phyloP scores from a whole-genome alignment of 2,797 vertebrate genomes.

The Scolopax bukidnonensis region DNA sequence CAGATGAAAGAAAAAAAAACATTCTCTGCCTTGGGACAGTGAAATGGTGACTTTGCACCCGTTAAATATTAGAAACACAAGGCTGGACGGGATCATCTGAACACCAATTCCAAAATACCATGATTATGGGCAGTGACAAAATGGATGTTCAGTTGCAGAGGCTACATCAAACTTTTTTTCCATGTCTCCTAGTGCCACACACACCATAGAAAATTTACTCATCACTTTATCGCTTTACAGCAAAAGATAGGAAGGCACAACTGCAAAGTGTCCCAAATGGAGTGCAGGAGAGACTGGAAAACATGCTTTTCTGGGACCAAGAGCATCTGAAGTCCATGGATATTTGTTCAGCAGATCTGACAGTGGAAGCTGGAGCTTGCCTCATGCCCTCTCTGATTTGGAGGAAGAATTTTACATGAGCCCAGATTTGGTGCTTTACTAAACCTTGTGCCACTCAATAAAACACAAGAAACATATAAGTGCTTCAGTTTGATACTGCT shows the following conservation, averaged over 20 bases:
- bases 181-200: neutral
- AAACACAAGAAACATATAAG: neutral
- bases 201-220: neutral
- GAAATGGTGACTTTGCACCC: neutral
- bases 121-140: neutral
- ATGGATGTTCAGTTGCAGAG: neutral
- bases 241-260: neutral
- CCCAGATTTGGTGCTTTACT: neutral
- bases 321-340: neutral
- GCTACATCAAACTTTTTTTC: neutral
- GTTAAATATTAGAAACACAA: neutral
- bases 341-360: neutral
- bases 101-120: neutral
- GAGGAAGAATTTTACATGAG: neutral
- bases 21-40: neutral
- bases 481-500: neutral
- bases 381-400: neutral
- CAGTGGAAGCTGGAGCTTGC: neutral
- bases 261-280: too few species aligned
- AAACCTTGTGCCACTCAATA: neutral
- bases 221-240: neutral
- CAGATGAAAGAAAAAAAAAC: neutral
- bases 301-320: neutral
- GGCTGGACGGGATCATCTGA: neutral
- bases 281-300: neutral